These are phyloP conservation scores for Heteropelma amictum DNA, from an alignment of 2,888 invertebrate genomes.

Conservation along the genomic window DNA sequence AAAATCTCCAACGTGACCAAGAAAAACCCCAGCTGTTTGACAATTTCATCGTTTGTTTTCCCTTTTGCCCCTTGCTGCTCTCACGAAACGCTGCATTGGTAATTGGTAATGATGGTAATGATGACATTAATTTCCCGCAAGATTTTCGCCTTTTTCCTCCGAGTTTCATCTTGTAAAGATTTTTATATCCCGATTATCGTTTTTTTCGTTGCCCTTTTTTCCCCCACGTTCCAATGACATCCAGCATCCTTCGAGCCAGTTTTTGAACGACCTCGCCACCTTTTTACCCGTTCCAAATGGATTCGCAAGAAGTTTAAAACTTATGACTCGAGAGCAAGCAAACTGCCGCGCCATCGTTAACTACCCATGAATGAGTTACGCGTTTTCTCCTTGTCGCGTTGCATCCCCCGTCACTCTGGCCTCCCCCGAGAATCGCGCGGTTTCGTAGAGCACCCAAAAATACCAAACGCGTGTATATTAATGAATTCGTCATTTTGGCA, in stretches of 20 bases:
- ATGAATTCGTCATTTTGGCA: too few species aligned
- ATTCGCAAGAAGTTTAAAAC: slow-evolving; percentile 67
- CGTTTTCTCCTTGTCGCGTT: slow-evolving; percentile 42
- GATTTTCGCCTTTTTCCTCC: background rate
- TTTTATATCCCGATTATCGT: too few species aligned
- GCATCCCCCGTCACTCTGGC: slow-evolving; percentile 14
- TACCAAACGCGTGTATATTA: slow-evolving; percentile 67
- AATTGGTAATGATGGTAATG: too few species aligned
- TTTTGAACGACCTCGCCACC: slow-evolving; percentile 39
- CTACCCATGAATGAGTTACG: slow-evolving; percentile 77
- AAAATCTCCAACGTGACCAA: too few species aligned
- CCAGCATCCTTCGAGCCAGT: slow-evolving; percentile 50
- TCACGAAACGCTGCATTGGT: too few species aligned
- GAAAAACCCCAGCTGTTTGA: too few species aligned
- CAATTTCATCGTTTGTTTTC: too few species aligned
- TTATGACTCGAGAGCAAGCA: slow-evolving; percentile 71
- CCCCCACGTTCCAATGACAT: slow-evolving; percentile 36
- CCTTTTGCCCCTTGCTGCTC: too few species aligned
- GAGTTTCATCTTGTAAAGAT: background rate
- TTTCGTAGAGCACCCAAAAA: slow-evolving; percentile 71
- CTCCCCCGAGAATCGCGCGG: slow-evolving; percentile 41
- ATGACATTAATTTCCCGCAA: too few species aligned
- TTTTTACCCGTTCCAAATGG: slow-evolving; percentile 40
- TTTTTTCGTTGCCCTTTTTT: slow-evolving; percentile 12
- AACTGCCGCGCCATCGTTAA: slow-evolving; percentile 68